phyloP scores from a whole-genome alignment of 2,113 vertebrate genomes.

The Mastomys coucha region DNA sequence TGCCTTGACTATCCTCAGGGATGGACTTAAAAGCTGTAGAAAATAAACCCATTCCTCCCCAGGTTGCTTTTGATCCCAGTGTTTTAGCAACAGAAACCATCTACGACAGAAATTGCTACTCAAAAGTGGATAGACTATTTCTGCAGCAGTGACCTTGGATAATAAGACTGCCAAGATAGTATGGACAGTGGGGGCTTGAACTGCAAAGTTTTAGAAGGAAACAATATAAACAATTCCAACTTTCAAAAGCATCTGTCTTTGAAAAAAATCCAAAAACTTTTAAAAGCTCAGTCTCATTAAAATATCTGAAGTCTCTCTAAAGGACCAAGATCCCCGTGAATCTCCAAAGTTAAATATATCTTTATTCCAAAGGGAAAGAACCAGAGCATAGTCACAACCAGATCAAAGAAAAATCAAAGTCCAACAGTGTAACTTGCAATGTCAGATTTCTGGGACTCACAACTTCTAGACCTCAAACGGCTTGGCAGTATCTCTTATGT shows the following conservation, averaged over 20 bases:
- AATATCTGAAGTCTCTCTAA: neutral
- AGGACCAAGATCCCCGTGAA: neutral
- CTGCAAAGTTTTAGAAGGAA: neutral
- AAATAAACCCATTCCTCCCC: neutral
- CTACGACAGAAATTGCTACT: neutral
- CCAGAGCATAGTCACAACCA: neutral
- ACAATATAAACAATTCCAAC: neutral
- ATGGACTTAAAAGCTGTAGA: neutral
- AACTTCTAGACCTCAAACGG: neutral
- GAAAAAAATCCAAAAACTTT: neutral
- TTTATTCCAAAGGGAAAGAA: neutral
- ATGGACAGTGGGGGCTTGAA: neutral
- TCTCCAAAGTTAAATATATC: neutral
- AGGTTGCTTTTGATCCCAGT: neutral
- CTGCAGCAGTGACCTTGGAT: neutral
- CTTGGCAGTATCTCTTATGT: neutral
- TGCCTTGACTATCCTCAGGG: too few species aligned
- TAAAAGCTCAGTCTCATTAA: neutral
- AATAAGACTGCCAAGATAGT: neutral
- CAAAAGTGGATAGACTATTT: too few species aligned
- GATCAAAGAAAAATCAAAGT: neutral
- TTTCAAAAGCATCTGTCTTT: neutral
- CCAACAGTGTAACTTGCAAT: accelerated
- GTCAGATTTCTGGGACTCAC: neutral
- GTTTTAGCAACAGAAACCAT: neutral